A percentile compares a stretch with the other conserved stretches of the same genome.
These are phyloP conservation scores for Campoletis raptor DNA, from an alignment of 2,888 invertebrate species.

Conservation along the genomic window DNA sequence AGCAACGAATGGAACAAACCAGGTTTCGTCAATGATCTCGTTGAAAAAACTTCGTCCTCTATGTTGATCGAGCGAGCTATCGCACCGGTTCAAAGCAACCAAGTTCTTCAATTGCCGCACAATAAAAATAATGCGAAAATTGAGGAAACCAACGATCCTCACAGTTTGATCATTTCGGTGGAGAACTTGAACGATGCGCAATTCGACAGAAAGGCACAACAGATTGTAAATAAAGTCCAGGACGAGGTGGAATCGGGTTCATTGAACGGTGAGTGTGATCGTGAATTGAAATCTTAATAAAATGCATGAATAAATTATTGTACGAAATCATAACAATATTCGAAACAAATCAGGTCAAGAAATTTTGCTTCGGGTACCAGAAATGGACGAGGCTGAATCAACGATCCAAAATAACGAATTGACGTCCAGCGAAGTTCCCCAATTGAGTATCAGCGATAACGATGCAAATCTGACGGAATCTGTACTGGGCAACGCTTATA, in stretches of 20 bases:
- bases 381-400: constrained; percentile 50
- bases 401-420: constrained; percentile 44
- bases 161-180: constrained; percentile 37
- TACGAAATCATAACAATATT: neutral
- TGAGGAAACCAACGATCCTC: constrained; percentile 31
- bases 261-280: constrained; percentile 55
- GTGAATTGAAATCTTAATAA: neutral
- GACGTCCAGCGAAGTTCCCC: constrained; percentile 69
- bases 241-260: constrained; percentile 36
- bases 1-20: constrained; percentile 71
- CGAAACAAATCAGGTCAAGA: constrained; percentile 49
- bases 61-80: constrained; percentile 7
- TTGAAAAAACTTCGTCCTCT: constrained; percentile 63
- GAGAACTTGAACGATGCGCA: constrained; percentile 15
- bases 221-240: constrained; percentile 17
- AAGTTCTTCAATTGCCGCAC: constrained; percentile 19
- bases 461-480: constrained; percentile 70
- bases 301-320: neutral
- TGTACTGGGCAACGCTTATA: constrained; percentile 72
- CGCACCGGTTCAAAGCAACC: constrained; percentile 10
- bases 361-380: constrained; percentile 64
- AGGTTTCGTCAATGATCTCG: constrained; percentile 71
- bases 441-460: constrained; percentile 72
- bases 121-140: constrained; percentile 39
- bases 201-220: constrained; percentile 41